A percentile compares a stretch with the other conserved stretches of the same genome.
Conservation (phyloP, 2,797 vertebrate species). For the Eulemur mongoz region DNA sequence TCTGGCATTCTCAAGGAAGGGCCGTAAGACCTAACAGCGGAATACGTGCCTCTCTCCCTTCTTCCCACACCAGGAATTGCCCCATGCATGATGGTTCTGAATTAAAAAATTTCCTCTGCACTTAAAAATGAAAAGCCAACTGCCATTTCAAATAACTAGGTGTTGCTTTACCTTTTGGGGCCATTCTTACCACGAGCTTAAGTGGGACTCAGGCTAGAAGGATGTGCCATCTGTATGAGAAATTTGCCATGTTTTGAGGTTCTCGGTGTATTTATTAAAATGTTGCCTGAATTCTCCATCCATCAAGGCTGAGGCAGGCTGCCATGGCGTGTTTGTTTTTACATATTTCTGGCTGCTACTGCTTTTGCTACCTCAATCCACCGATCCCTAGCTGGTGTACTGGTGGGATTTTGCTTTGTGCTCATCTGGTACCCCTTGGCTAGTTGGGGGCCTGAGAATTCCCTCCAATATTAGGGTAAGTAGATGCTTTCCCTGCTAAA, state of each 20-base stretch:
- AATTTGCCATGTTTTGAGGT: neutral
- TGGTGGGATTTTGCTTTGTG: neutral
- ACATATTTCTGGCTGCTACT: neutral
- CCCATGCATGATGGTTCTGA: neutral
- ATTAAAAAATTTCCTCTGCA: neutral
- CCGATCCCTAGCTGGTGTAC: neutral
- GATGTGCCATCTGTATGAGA: neutral
- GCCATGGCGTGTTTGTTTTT: neutral
- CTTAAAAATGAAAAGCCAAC: neutral
- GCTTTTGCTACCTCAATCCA: neutral
- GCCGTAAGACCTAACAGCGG: neutral
- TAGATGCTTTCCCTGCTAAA: neutral
- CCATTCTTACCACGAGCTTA: neutral
- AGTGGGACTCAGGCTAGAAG: neutral
- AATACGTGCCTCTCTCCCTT: fast-evolving
- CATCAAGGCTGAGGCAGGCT: neutral
- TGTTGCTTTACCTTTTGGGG: neutral
- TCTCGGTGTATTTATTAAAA: neutral
- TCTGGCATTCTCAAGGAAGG: neutral
- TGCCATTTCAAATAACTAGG: neutral
- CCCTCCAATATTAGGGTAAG: neutral
- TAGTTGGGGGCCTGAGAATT: neutral
- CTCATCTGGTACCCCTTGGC: neutral
- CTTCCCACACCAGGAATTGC: neutral
- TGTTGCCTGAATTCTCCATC: neutral